Conservation (phyloP, 2,888 invertebrate genomes). For the Muschampia staudingeri region DNA sequence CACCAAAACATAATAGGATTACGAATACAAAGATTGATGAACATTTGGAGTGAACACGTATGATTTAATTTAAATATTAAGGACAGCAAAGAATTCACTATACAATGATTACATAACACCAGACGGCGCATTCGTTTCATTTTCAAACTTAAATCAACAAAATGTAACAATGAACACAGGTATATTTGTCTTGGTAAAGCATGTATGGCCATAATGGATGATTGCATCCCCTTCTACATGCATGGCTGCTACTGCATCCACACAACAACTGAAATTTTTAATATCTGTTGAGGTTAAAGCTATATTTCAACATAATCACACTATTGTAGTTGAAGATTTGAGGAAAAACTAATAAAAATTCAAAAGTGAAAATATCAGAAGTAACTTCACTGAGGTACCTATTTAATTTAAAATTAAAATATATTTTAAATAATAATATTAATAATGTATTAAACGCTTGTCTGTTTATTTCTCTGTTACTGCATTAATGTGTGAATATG, state of each 20-base stretch:
- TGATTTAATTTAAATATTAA: too few relatives aligned
- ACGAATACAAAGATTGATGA: too few relatives aligned
- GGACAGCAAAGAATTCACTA: too few relatives aligned
- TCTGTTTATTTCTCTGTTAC: too few relatives aligned
- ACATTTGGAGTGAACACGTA: too few relatives aligned
- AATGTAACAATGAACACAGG: constrained; percentile 93
- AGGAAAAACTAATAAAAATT: neutral
- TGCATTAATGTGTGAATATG: neutral
- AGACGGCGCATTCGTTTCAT: too few relatives aligned
- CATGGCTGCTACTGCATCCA: constrained; percentile 97
- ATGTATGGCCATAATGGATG: constrained; percentile 98
- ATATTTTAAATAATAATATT: too few relatives aligned
- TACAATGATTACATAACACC: too few relatives aligned
- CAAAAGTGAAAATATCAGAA: neutral
- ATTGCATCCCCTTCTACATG: constrained; percentile 97
- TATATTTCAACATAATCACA: neutral
- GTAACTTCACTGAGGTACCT: neutral
- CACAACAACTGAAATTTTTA: constrained; percentile 94
- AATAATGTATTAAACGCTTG: too few relatives aligned
- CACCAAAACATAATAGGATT: too few relatives aligned
- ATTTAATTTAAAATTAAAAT: too few relatives aligned
- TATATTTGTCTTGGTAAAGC: constrained; percentile 95
- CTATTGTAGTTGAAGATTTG: neutral
- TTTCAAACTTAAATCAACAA: too few relatives aligned
- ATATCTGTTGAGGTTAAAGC: neutral